These are phyloP conservation scores for Diarsia dahlii DNA, from an alignment of 2,888 invertebrate genomes.

Conservation along the genomic window DNA sequence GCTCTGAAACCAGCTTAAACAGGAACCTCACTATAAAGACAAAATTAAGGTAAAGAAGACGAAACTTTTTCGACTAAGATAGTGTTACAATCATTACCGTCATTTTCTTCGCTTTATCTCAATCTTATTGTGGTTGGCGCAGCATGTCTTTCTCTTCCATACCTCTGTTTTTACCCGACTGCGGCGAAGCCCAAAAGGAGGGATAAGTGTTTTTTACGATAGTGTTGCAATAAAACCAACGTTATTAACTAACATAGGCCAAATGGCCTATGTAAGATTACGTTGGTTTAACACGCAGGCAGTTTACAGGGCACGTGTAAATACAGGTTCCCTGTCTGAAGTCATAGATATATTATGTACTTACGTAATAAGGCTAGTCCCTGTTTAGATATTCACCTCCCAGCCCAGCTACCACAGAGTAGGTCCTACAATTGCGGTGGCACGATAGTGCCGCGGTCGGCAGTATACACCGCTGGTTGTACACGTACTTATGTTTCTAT, in stretches of 20 bases:
- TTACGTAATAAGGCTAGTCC: conserved; percentile 21
- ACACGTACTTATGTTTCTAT: conserved; percentile 56
- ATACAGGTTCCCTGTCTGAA: conserved; percentile 30
- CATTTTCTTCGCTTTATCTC: too few relatives aligned
- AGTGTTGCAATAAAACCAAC: background rate
- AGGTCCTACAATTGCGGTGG: conserved; percentile 66
- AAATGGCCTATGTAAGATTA: too few relatives aligned
- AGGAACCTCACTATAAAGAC: background rate
- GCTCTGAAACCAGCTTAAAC: too few relatives aligned
- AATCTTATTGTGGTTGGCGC: too few relatives aligned
- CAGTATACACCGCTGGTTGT: conserved; percentile 64
- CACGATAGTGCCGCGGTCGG: conserved; percentile 66
- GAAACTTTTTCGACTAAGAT: background rate
- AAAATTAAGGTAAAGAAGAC: background rate
- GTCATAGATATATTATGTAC: conserved; percentile 39
- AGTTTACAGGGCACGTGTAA: too few relatives aligned
- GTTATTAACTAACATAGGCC: conserved; percentile 27
- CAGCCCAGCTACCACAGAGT: conserved; percentile 62
- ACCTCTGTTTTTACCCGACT: too few relatives aligned
- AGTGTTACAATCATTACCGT: background rate
- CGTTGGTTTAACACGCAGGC: too few relatives aligned
- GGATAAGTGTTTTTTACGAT: background rate
- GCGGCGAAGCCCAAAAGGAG: too few relatives aligned
- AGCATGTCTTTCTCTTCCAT: too few relatives aligned
- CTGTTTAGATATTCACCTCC: conserved; percentile 50